Evolutionary conservation across 2,797 vertebrate genomes (phyloP).

Genomic region (Tapera naevia): DNA sequence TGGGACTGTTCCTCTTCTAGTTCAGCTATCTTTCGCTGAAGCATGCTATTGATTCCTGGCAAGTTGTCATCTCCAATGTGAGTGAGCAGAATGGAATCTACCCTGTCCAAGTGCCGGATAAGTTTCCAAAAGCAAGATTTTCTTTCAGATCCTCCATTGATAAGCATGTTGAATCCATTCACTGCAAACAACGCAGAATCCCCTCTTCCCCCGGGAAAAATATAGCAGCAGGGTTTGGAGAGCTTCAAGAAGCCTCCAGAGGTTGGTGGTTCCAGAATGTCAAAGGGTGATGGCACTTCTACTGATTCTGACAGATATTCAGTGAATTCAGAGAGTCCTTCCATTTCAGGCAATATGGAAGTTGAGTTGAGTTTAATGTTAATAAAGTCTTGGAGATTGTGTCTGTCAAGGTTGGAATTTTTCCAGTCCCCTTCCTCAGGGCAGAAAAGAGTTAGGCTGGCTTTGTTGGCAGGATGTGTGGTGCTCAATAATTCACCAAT

Average conservation of each 20-base stretch:
- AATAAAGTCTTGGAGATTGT: slow-evolving; percentile 97
- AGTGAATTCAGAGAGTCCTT: slow-evolving; percentile 97
- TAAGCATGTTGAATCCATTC: slow-evolving; percentile 98
- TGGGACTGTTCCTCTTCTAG: slow-evolving; percentile 95
- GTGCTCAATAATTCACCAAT: slow-evolving; percentile 96
- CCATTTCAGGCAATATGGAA: slow-evolving; percentile 94
- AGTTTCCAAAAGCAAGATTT: slow-evolving; percentile 99
- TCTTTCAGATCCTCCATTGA: slow-evolving; percentile 94
- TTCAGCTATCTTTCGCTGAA: slow-evolving; percentile 92
- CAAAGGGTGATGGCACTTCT: slow-evolving; percentile 94
- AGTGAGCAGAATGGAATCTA: slow-evolving; percentile 95
- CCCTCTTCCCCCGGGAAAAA: slow-evolving; percentile 93
- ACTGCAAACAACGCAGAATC: slow-evolving; percentile 96
- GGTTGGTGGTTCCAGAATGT: slow-evolving; percentile 93
- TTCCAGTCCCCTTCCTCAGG: slow-evolving; percentile 98
- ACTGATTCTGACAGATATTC: slow-evolving; percentile 97
- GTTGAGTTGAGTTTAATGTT: slow-evolving; percentile 94
- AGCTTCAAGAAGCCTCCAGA: slow-evolving; percentile 97
- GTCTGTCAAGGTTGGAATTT: slow-evolving; percentile 96
- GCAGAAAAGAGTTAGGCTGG: slow-evolving; percentile 92
- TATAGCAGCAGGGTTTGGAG: slow-evolving; percentile 98
- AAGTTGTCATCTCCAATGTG: slow-evolving; percentile 95
- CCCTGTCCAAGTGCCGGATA: slow-evolving; percentile 93
- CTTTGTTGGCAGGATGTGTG: slow-evolving; percentile 96
- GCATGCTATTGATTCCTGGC: slow-evolving; percentile 96